phyloP scores from a whole-genome alignment of 2,888 invertebrate genomes.

The Zaprionus lineosus region DNA sequence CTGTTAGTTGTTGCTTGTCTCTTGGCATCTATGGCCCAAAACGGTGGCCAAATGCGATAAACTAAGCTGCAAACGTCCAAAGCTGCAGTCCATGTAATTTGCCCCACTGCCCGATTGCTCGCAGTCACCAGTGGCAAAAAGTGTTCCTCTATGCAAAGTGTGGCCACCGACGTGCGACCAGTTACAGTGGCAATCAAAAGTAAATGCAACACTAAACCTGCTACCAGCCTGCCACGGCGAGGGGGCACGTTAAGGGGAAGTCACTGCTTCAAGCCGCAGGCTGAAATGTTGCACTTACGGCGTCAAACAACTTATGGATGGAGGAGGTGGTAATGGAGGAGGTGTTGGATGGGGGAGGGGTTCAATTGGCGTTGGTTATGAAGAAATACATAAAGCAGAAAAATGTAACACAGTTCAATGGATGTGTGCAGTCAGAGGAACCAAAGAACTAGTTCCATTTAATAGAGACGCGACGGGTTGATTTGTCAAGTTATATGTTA shows the following conservation, averaged over 20 bases:
- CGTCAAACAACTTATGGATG: too few species aligned
- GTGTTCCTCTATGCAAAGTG: conserved; percentile 42
- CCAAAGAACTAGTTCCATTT: too few species aligned
- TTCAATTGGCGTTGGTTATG: too few species aligned
- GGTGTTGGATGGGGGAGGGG: too few species aligned
- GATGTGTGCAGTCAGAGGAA: conserved; percentile 25
- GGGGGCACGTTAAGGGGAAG: not conserved
- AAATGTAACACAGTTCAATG: too few species aligned
- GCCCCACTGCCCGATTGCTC: conserved; percentile 38
- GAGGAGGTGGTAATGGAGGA: too few species aligned
- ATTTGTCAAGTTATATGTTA: too few species aligned
- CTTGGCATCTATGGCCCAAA: conserved; percentile 51
- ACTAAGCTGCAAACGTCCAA: conserved; percentile 56
- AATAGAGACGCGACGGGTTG: too few species aligned
- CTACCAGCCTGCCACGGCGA: conserved; percentile 10
- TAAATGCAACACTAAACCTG: conserved; percentile 57
- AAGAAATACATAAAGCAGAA: too few species aligned
- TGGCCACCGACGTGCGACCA: conserved; percentile 18
- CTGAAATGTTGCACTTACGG: conserved; percentile 26
- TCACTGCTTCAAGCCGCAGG: conserved; percentile 8
- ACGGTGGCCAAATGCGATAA: conserved; percentile 65
- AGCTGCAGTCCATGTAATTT: conserved; percentile 60
- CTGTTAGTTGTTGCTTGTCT: conserved; percentile 15
- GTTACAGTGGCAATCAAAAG: conserved; percentile 62
- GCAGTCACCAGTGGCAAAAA: conserved; percentile 24